Evolutionary conservation across 2,888 invertebrate species (phyloP).

Genomic region (Ferrisia virgata): DNA sequence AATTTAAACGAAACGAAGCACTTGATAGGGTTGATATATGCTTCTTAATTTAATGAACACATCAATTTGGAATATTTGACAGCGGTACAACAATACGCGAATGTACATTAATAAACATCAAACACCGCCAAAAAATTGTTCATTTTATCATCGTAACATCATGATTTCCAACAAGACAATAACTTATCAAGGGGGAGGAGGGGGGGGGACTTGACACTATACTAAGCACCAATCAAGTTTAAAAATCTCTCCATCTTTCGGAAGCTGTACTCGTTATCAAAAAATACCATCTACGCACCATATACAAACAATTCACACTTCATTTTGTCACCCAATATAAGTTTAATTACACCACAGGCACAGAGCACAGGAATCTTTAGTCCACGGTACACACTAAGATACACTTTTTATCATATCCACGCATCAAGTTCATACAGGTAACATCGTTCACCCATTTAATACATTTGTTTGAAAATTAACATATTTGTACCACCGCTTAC

Average conservation of each 20-base stretch:
- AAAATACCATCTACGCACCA: background rate
- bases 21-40: background rate
- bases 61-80: background rate
- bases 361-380: background rate
- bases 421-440: background rate
- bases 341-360: background rate
- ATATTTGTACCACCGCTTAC: conserved; percentile 5
- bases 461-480: background rate
- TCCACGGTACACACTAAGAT: background rate
- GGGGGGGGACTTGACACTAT: too few species aligned
- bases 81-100: background rate
- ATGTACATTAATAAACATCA: too few species aligned
- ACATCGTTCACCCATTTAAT: background rate
- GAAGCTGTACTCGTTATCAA: background rate
- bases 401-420: background rate
- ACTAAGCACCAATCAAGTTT: background rate
- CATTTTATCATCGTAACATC: background rate
- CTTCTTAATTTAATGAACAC: conserved; percentile 21
- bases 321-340: background rate
- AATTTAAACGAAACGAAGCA: background rate
- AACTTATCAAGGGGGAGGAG: too few species aligned
- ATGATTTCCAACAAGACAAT: too few species aligned
- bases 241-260: too few species aligned
- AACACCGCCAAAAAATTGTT: background rate
- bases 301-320: background rate